These are phyloP conservation scores for Meloidogyne chitwoodi DNA, from an alignment of 1,140 invertebrate species.

Conservation along the genomic window DNA sequence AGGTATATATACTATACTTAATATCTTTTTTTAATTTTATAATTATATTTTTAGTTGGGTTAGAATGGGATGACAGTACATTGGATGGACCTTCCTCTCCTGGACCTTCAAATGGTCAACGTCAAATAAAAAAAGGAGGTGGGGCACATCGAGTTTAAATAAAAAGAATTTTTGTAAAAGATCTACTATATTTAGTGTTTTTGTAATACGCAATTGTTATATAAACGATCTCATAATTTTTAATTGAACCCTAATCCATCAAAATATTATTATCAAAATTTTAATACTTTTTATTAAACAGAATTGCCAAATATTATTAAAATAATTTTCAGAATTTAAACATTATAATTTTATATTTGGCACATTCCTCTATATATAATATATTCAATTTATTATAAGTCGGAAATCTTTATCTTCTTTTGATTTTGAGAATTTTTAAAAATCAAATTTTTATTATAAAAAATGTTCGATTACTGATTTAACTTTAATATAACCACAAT, in stretches of 20 bases:
- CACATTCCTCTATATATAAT: too few relatives aligned
- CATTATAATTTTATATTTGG: too few relatives aligned
- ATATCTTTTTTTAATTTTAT: background rate
- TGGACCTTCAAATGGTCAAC: background rate
- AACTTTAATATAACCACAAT: background rate
- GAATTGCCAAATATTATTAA: background rate
- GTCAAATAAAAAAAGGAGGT: background rate
- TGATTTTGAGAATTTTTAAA: too few relatives aligned
- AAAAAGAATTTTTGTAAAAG: background rate
- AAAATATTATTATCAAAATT: background rate
- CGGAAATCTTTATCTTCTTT: too few relatives aligned
- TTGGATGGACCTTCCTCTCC: constrained; percentile 11
- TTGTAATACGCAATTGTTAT: background rate
- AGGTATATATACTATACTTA: background rate
- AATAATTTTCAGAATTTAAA: background rate
- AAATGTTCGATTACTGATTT: too few relatives aligned
- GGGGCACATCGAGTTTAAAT: background rate
- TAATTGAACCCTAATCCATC: background rate
- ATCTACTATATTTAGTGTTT: background rate
- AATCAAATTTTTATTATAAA: too few relatives aligned
- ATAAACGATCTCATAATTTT: background rate
- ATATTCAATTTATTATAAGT: too few relatives aligned
- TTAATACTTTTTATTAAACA: background rate
- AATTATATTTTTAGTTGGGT: constrained; percentile 24
- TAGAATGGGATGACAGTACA: constrained; percentile 55